A percentile compares a stretch with the other conserved stretches of the same genome.
phyloP scores from a whole-genome alignment of 2,113 vertebrate species.

The Nyctereutes procyonoides region DNA sequence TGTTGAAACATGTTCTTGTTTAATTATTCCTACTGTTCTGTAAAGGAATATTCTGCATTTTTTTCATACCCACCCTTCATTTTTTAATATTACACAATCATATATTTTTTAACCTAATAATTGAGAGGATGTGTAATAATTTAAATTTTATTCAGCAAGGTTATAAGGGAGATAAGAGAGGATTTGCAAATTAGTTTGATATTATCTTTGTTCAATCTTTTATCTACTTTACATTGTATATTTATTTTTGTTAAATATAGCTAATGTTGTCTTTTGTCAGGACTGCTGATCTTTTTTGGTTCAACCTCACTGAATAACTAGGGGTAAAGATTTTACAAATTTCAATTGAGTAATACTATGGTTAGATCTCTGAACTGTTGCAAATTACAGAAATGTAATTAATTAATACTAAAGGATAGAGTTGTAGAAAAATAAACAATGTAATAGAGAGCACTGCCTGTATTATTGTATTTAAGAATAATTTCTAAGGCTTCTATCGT shows the following conservation, averaged over 20 bases:
- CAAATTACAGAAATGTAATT: background rate
- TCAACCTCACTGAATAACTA: background rate
- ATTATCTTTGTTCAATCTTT: background rate
- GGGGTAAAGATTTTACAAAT: background rate
- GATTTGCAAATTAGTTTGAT: conserved; percentile 21
- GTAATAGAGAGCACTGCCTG: background rate
- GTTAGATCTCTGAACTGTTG: background rate
- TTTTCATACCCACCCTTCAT: background rate
- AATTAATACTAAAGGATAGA: background rate
- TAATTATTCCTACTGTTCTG: background rate
- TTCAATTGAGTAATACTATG: background rate
- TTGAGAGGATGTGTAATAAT: background rate
- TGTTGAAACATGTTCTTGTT: background rate
- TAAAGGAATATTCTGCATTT: background rate
- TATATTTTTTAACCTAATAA: background rate
- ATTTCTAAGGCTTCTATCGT: background rate
- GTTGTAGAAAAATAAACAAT: background rate
- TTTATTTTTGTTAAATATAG: conserved; percentile 18
- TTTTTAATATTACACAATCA: background rate
- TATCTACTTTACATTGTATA: background rate
- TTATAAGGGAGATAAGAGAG: background rate
- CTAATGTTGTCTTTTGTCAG: conserved; percentile 5
- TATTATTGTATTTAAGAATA: background rate
- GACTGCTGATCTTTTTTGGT: background rate
- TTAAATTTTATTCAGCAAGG: conserved; percentile 39